Conservation (phyloP, 2,888 invertebrate species). For the Fabriciana adippe region DNA sequence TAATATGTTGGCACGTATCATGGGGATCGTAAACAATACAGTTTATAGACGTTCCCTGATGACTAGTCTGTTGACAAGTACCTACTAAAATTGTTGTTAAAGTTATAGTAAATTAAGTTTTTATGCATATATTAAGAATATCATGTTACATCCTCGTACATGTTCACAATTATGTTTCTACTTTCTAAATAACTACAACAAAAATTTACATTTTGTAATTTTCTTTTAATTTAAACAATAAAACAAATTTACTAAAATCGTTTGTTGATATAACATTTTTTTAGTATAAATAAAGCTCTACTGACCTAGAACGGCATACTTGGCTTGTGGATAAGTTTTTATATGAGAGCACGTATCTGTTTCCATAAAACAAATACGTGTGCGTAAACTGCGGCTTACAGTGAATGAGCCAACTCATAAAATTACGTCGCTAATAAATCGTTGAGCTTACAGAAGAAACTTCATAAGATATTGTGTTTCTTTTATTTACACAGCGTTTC, state of each 20-base stretch:
- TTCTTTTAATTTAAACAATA: too few species aligned
- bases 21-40: constrained; percentile 3
- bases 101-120: too few species aligned
- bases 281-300: neutral
- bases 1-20: neutral
- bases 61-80: neutral
- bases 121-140: too few species aligned
- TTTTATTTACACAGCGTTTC: neutral
- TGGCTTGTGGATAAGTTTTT: neutral
- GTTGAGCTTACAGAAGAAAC: constrained; percentile 14
- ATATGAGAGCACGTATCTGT: constrained; percentile 23
- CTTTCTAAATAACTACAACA: too few species aligned
- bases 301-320: neutral
- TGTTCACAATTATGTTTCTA: too few species aligned
- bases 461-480: constrained; percentile 14
- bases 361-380: constrained; percentile 31
- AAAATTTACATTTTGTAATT: too few species aligned
- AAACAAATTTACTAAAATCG: too few species aligned
- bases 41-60: neutral
- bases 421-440: constrained; percentile 26
- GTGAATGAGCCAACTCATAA: constrained; percentile 29
- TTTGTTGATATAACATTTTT: neutral
- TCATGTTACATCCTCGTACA: too few species aligned
- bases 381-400: constrained; percentile 25
- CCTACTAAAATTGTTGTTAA: too few species aligned